Conservation (phyloP, 92 coral and sea anemone species). For the Zoanthus solanderi region DNA sequence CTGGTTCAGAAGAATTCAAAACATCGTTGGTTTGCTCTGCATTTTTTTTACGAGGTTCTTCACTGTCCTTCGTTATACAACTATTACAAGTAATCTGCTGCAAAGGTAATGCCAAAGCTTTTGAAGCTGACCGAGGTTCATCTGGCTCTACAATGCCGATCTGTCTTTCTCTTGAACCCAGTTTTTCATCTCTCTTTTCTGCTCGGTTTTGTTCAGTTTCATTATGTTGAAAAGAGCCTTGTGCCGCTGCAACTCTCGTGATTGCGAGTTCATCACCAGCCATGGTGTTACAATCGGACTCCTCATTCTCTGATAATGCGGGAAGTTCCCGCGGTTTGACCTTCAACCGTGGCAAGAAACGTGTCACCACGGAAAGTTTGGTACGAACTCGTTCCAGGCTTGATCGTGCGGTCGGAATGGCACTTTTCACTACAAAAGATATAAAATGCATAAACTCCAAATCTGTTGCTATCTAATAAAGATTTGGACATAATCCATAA, state of each 20-base stretch:
- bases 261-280: constrained; percentile 27
- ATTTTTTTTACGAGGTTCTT: constrained; percentile 19
- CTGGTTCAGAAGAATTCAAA: not conserved
- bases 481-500: too few relatives aligned
- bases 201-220: constrained; percentile 22
- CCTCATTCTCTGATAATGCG: constrained; percentile 13
- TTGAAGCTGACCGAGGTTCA: not conserved
- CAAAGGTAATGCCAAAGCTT: not conserved
- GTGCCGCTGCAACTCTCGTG: constrained; percentile 39
- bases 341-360: constrained; percentile 75
- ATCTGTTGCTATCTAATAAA: too few relatives aligned
- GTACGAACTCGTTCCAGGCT: constrained; percentile 78
- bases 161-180: not conserved
- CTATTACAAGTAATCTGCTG: not conserved
- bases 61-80: not conserved
- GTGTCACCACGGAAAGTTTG: constrained; percentile 76
- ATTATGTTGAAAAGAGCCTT: not conserved
- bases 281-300: not conserved
- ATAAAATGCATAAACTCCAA: too few relatives aligned
- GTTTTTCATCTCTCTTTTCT: constrained; percentile 22
- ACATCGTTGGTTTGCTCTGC: not conserved
- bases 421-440: constrained; percentile 67
- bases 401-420: constrained; percentile 81
- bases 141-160: constrained; percentile 11
- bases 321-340: constrained; percentile 34